Evolutionary conservation across 2,113 vertebrate species (phyloP), one percentile per base, ranked within the genome.

Genomic region (Urocolius indicus): DNA sequence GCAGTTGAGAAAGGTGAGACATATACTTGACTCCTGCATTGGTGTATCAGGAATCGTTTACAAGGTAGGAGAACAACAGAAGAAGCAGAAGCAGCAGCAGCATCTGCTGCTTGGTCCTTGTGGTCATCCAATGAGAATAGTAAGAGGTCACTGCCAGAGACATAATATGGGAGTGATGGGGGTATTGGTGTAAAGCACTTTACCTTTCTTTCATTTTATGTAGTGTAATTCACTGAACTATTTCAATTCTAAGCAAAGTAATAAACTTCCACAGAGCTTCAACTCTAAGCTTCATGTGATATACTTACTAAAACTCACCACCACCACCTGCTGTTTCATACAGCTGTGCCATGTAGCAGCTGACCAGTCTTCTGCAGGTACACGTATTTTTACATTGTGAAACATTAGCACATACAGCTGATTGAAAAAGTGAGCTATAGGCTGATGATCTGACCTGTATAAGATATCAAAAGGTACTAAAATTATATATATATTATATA

Each of bases 101-200:
- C 22, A 21, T 13, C 41, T 48, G 20, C 24, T 84, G 19, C 19
- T 73, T 45, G 2, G 22, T 68, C 10, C 29, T 6, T 4, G 0
- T 16, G 8, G 13, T 55, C 19, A 34, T 6, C 4, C 0, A 1
- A 4, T 41, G 36, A 29, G 32, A 65, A 48, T 0, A 46, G 22
- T 13, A 15, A 86, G 52, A 67, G 8, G 7, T 32, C 17, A 26
- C 11, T 46, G 32, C 14, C 0, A 1, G 27, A 38, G 34, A 24
- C 9, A 22, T 4, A 63, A 38, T 6, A 29, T 12, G 54, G 19
- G 16, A 38, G 20, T 21, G 23, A 17, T 23, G 49, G n/a, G 17
- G 55, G 16, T 22, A 8, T 69, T 72, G 19, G 5, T 65, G 49
- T 84, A 38, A 83, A 77, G 5, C 6, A 38, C 16, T 58, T 82